Evolutionary conservation across 2,888 invertebrate genomes (phyloP).

Genomic region (Osmoderma eremita): DNA sequence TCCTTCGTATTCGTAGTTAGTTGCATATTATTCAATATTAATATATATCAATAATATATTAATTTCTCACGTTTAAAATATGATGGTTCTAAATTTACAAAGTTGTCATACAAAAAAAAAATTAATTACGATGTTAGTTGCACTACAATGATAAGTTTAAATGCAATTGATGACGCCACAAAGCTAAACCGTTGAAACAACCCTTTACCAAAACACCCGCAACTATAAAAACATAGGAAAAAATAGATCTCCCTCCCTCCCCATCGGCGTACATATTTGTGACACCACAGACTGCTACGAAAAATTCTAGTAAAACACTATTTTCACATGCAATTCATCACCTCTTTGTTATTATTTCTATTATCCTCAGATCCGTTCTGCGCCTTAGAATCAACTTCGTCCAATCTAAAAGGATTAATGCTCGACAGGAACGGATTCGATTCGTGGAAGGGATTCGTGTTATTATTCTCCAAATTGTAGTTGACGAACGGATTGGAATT

Average conservation of each 20-base stretch:
- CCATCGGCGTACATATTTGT: no score
- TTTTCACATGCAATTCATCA: conserved; percentile 33
- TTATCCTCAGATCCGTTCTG: conserved; percentile 42
- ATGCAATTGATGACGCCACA: conserved; percentile 21
- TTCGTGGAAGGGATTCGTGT: conserved; percentile 65
- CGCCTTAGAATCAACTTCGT: conserved; percentile 57
- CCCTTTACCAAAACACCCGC: conserved; percentile 23
- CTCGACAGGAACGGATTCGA: conserved; percentile 62
- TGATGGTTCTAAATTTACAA: no score
- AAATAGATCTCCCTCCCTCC: no score
- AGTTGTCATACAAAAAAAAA: no score
- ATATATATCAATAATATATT: no score
- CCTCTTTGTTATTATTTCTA: conserved; percentile 42
- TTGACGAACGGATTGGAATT: conserved; percentile 58
- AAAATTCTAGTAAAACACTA: neutral
- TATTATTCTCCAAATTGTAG: conserved; percentile 52
- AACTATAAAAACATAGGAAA: no score
- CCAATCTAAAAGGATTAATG: conserved; percentile 59
- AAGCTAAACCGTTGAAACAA: conserved; percentile 42
- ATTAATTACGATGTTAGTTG: neutral
- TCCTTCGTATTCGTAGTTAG: no score
- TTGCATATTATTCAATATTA: no score
- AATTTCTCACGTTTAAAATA: no score
- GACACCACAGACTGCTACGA: neutral
- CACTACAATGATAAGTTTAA: conserved; percentile 3